A percentile compares a stretch with the other conserved stretches of the same genome.
Conservation (phyloP, 2,888 invertebrate genomes). For the Drosophila gaucha region DNA sequence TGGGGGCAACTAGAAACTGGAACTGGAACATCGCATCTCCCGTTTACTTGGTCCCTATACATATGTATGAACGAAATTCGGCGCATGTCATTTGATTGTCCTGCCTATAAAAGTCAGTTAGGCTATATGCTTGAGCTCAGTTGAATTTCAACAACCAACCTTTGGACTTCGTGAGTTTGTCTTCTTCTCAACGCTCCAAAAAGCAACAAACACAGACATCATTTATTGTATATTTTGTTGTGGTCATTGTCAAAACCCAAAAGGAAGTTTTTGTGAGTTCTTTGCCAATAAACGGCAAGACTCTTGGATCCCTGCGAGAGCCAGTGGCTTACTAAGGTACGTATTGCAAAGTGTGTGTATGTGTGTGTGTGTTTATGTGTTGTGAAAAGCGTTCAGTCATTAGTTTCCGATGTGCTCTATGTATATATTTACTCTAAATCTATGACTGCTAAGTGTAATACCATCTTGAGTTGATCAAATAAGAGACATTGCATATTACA, state of each 20-base stretch:
- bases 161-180: slow-evolving; percentile 62
- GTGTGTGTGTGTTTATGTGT: background rate
- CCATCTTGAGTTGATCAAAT: background rate
- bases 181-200: slow-evolving; percentile 22
- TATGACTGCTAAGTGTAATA: background rate
- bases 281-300: slow-evolving; percentile 46
- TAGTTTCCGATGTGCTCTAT: background rate
- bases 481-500: background rate
- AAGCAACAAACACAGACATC: slow-evolving; percentile 18
- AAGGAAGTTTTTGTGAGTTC: slow-evolving; percentile 28
- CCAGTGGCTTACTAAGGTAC: slow-evolving; percentile 59
- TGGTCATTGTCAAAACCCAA: background rate
- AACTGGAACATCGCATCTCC: slow-evolving; percentile 29
- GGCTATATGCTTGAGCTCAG: slow-evolving; percentile 75
- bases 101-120: slow-evolving; percentile 76
- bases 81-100: slow-evolving; percentile 76
- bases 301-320: slow-evolving; percentile 54
- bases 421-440: background rate
- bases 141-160: slow-evolving; percentile 73
- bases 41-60: slow-evolving; percentile 34
- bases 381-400: background rate
- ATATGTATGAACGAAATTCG: slow-evolving; percentile 57
- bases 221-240: slow-evolving; percentile 4
- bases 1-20: slow-evolving; percentile 16
- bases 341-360: slow-evolving; percentile 21